Evolutionary conservation across 2,797 vertebrate genomes (phyloP).

Genomic region (Eospalax fontanierii): DNA sequence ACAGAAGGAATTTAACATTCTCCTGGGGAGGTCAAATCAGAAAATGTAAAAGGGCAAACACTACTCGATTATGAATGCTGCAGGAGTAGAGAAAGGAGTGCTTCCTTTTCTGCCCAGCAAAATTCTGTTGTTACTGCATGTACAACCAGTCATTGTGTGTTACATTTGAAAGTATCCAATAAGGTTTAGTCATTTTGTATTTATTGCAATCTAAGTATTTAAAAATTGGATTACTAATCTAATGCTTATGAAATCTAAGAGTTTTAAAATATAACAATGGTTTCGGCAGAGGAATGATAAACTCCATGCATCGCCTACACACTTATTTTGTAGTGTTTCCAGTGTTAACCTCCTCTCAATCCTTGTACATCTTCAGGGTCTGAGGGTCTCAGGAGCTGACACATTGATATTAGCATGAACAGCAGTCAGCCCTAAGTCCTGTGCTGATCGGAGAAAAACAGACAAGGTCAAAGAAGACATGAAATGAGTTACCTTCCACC

Average conservation of each 20-base stretch:
- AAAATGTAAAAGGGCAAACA: no score
- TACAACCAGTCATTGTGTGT: not conserved
- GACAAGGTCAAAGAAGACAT: conserved; percentile 21
- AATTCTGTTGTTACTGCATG: no score
- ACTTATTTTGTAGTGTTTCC: conserved; percentile 9
- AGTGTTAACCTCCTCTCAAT: not conserved
- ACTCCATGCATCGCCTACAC: not conserved
- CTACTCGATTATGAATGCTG: no score
- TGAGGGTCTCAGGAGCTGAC: not conserved
- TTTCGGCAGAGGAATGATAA: conserved; percentile 20
- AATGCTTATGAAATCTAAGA: conserved; percentile 15
- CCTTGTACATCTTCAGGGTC: not conserved
- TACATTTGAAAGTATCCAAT: not conserved
- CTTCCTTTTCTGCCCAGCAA: no score
- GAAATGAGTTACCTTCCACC: conserved; percentile 90
- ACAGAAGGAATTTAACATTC: no score
- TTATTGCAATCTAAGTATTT: conserved; percentile 9
- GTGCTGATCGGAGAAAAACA: not conserved
- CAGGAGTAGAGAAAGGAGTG: no score
- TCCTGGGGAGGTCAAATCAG: no score
- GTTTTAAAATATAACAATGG: conserved; percentile 35
- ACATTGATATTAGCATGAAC: not conserved
- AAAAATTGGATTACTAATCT: conserved; percentile 56
- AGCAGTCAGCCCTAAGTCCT: not conserved
- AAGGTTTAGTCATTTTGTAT: conserved; percentile 39